phyloP scores from a whole-genome alignment of 53 echinoderm and acorn worm species.

The Paelopatides confundens region DNA sequence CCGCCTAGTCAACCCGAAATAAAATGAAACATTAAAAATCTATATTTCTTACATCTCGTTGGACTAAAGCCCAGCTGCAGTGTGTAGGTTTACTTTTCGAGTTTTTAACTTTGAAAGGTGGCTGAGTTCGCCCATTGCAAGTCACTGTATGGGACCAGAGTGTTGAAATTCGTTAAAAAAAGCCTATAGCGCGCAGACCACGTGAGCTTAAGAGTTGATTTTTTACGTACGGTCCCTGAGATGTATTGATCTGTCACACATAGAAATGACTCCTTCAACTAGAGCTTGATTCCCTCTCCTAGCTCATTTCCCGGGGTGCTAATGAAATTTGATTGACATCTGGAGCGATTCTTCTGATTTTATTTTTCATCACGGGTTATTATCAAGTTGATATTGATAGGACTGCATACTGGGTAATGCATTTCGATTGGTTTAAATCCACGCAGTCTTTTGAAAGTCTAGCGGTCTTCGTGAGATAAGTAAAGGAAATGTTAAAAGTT shows the following conservation, averaged over 20 bases:
- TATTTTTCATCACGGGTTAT: conserved; percentile 9
- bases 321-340: conserved; percentile 42
- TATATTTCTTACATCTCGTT: conserved; percentile 10
- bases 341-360: background rate
- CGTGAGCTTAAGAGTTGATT: background rate
- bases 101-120: conserved; percentile 52
- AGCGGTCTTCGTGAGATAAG: background rate
- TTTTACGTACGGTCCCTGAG: background rate
- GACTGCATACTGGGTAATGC: background rate
- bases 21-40: conserved; percentile 39
- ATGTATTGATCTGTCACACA: conserved; percentile 21
- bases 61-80: conserved; percentile 46
- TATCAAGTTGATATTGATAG: conserved; percentile 8
- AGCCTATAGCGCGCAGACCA: background rate
- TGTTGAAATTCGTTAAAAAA: background rate
- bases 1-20: conserved; percentile 15
- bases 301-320: conserved; percentile 37
- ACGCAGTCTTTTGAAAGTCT: background rate
- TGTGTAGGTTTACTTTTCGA: conserved; percentile 33
- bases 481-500: background rate
- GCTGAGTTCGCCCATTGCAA: conserved; percentile 4
- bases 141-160: background rate
- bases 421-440: background rate
- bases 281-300: conserved; percentile 10
- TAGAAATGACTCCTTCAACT: background rate